Conservation (phyloP, 2,113 vertebrate genomes). For the Myiopsitta monachus region DNA sequence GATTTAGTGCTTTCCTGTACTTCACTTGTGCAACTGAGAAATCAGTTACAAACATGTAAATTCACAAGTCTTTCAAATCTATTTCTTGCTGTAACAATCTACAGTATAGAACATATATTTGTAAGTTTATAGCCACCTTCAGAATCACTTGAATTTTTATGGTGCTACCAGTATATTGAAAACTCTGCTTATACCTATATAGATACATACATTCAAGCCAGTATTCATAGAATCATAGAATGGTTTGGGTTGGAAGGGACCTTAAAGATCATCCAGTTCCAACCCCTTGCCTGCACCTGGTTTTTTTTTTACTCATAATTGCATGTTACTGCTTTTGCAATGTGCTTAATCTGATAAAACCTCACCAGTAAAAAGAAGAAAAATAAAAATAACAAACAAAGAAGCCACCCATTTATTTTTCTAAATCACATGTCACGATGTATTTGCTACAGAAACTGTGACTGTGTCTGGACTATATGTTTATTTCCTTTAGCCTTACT, state of each 20-base stretch:
- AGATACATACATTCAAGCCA: background rate
- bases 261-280: background rate
- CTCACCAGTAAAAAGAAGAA: background rate
- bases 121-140: conserved; percentile 56
- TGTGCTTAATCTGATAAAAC: conserved; percentile 54
- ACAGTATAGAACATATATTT: conserved; percentile 10
- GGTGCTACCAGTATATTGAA: conserved; percentile 73
- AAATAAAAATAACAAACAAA: background rate
- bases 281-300: background rate
- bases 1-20: conserved; percentile 10
- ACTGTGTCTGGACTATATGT: conserved; percentile 1
- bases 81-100: conserved; percentile 9
- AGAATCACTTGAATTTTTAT: conserved; percentile 73
- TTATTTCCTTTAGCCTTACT: conserved; percentile 36
- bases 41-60: background rate
- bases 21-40: conserved; percentile 24
- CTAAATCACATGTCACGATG: conserved; percentile 33
- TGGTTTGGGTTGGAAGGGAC: background rate
- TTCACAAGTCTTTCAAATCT: conserved; percentile 27
- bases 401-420: conserved; percentile 47
- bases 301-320: background rate
- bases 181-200: conserved; percentile 16
- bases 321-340: conserved; percentile 56
- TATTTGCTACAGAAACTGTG: conserved; percentile 9
- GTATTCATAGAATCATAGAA: background rate